Conservation (phyloP, 2,888 invertebrate species). For the Iselma pallidipennis region DNA sequence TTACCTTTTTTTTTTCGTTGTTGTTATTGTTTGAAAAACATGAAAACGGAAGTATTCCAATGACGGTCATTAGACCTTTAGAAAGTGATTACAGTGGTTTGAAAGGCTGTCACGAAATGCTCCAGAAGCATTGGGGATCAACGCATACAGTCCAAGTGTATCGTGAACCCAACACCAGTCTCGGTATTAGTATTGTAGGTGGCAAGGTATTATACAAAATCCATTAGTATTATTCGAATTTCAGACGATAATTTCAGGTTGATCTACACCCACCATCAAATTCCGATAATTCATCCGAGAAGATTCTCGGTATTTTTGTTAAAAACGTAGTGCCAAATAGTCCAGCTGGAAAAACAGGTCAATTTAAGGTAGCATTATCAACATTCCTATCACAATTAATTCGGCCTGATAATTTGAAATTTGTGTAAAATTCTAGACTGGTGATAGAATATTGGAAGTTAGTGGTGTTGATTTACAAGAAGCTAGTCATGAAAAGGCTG, state of each 20-base stretch:
- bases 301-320: conserved; percentile 94
- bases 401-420: background rate
- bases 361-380: conserved; percentile 75
- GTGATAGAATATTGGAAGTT: conserved; percentile 88
- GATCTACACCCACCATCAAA: conserved; percentile 73
- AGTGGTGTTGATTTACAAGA: conserved; percentile 88
- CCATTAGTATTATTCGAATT: background rate
- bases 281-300: conserved; percentile 60
- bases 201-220: conserved; percentile 70
- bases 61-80: conserved; percentile 45
- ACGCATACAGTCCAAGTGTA: conserved; percentile 74
- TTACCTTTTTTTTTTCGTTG: background rate
- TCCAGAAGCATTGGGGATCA: conserved; percentile 83
- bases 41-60: conserved; percentile 19
- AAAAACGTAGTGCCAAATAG: conserved; percentile 94
- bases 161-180: conserved; percentile 75
- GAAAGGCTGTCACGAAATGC: conserved; percentile 55
- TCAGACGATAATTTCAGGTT: conserved; percentile 59
- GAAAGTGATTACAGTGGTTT: conserved; percentile 37
- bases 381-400: conserved; percentile 10
- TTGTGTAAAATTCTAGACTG: conserved; percentile 64
- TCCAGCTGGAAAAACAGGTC: conserved; percentile 90
- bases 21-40: background rate
- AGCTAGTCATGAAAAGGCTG: conserved; percentile 92
- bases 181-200: conserved; percentile 97